Evolutionary conservation across 2,113 vertebrate genomes (phyloP).

Genomic region (Rhinichthys klamathensis): DNA sequence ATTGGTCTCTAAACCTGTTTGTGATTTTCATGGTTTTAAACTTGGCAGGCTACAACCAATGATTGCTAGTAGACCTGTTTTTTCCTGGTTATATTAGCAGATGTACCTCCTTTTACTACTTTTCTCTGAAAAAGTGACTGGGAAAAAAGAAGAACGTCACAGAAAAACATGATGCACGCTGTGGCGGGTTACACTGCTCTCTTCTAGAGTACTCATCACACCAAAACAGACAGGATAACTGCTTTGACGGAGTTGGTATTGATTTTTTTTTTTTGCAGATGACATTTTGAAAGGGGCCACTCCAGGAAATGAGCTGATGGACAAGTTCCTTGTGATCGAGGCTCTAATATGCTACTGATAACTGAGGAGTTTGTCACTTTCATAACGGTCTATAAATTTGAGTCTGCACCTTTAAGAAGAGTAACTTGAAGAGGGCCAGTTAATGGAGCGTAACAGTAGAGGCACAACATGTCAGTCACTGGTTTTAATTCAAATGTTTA

Average conservation of each 20-base stretch:
- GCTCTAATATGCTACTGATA: neutral
- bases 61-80: neutral
- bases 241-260: neutral
- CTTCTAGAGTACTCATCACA: neutral
- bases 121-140: neutral
- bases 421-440: neutral
- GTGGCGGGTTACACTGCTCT: slow-evolving; percentile 39
- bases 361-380: neutral
- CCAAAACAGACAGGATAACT: slow-evolving; percentile 33
- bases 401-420: neutral
- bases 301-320: neutral
- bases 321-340: neutral
- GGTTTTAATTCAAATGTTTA: neutral
- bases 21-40: neutral
- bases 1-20: neutral
- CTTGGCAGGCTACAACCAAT: neutral
- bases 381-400: neutral
- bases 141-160: neutral
- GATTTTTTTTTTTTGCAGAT: neutral
- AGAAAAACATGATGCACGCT: neutral
- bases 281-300: neutral
- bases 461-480: neutral
- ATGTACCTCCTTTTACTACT: neutral
- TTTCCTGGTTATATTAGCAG: neutral
- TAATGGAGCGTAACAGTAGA: slow-evolving; percentile 1